These are phyloP conservation scores for Unio pictorum DNA, from an alignment of 2,888 invertebrate species.

Conservation along the genomic window DNA sequence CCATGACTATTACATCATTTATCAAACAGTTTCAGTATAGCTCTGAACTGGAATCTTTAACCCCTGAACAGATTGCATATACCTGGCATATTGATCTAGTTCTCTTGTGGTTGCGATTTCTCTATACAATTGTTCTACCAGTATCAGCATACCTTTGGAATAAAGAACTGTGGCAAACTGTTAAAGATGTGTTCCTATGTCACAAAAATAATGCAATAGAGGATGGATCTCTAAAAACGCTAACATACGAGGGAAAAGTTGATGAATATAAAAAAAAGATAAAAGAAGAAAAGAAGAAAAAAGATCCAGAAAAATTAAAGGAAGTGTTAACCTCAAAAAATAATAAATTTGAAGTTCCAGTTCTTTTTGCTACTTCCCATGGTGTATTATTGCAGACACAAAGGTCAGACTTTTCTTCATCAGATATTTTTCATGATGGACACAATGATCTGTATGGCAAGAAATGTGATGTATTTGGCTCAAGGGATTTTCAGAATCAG, in stretches of 20 bases:
- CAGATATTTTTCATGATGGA: constrained; percentile 24
- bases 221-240: constrained; percentile 41
- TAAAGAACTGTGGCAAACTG: constrained; percentile 61
- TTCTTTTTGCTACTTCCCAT: constrained; percentile 64
- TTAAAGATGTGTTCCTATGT: constrained; percentile 61
- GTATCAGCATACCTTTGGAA: constrained; percentile 54
- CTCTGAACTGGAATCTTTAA: constrained; percentile 25
- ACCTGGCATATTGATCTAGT: constrained; percentile 56
- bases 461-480: constrained; percentile 62
- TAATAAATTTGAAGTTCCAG: constrained; percentile 56
- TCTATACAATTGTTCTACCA: constrained; percentile 57
- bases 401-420: constrained; percentile 27
- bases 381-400: constrained; percentile 60
- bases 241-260: constrained; percentile 16
- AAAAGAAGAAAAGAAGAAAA: constrained; percentile 23
- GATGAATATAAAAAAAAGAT: constrained; percentile 23
- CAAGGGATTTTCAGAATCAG: constrained; percentile 46
- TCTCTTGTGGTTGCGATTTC: constrained; percentile 62
- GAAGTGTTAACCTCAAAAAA: constrained; percentile 21
- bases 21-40: constrained; percentile 46
- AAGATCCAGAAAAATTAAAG: constrained; percentile 11
- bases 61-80: constrained; percentile 34
- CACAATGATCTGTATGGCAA: constrained; percentile 25
- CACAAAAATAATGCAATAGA: constrained; percentile 60
- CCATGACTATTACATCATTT: constrained; percentile 51